Evolutionary conservation across 2,888 invertebrate genomes (phyloP), one percentile per base, ranked within the genome.

Genomic region (Dusona sp.): DNA sequence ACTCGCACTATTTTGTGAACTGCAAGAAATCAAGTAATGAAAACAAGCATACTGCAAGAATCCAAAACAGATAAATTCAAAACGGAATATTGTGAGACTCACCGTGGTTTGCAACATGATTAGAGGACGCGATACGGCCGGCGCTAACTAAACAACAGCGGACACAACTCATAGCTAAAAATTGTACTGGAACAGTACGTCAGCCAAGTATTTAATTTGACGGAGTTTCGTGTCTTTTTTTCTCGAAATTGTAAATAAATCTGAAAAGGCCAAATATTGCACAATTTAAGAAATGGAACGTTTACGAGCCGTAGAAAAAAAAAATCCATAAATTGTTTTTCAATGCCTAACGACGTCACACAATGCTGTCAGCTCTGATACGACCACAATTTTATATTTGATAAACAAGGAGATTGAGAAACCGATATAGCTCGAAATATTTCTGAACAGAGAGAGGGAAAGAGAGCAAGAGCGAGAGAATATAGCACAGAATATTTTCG

Each of bases 81-180:
- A n/a, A 11, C 1, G 4, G 13, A 0, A 61, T 29, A 22, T 29
- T 3, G 29, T 29, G 16, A 29, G 0, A 88, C 91, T 92, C 79
- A 94, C 94, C 93, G 87, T 93, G 92, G 89, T 92, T 93, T 65
- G 91, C 90, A 61, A 93, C 92, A 86, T 94, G 92, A 90, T 91
- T 93, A 13, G 93, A 91, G 13, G 93, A 91, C 75, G 92, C 94
- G 85, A 94, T 88, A 82, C 94, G 93, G 61, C 92, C 92, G 19
- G 92, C 94, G 80, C 92, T 91, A 80, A 94, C 91, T 86, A 94
- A 89, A 85, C 94, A 94, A 86, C 94, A 94, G 77, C 94, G 93
- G 73, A 94, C 93, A 70, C 93, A 92, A 88, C 94, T 94, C 94
- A 94, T 94, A 87, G 81, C 78, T 86, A 38, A 48, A 70, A 64